Evolutionary conservation across 2,113 vertebrate genomes (phyloP).

Genomic region (Oncorhynchus kisutch): DNA sequence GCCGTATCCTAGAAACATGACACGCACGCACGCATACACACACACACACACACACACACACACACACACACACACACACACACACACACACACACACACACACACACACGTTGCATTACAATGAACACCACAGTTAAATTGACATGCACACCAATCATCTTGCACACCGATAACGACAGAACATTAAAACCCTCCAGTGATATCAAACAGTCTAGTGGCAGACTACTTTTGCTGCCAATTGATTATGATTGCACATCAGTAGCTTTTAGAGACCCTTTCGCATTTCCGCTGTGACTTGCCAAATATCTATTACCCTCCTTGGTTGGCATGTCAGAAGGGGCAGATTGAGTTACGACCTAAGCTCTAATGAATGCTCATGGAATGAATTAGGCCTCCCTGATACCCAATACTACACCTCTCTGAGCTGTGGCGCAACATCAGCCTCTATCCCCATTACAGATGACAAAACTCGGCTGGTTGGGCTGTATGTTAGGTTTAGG

Average conservation of each 20-base stretch:
- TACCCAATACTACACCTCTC: conserved; percentile 13
- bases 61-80: not conserved
- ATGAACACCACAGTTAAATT: conserved; percentile 1
- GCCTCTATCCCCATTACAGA: not conserved
- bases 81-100: not conserved
- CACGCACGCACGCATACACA: not conserved
- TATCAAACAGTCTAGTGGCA: not conserved
- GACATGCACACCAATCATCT: not conserved
- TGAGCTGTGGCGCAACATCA: not conserved
- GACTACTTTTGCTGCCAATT: not conserved
- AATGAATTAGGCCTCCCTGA: conserved; percentile 41
- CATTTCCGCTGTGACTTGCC: not conserved
- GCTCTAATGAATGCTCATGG: conserved; percentile 41
- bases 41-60: not conserved
- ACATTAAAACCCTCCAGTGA: conserved; percentile 3
- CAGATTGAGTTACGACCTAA: conserved; percentile 38
- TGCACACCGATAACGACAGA: not conserved
- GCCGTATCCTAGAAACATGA: conserved; percentile 87
- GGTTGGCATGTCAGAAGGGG: not conserved
- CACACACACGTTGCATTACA: not conserved
- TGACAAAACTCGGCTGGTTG: too few relatives aligned
- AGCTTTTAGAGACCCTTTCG: not conserved
- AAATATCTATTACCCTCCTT: not conserved
- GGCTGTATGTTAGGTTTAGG: too few relatives aligned
- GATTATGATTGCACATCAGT: not conserved